phyloP scores from a whole-genome alignment of 2,797 vertebrate genomes.

The Lepilemur ruficaudatus region DNA sequence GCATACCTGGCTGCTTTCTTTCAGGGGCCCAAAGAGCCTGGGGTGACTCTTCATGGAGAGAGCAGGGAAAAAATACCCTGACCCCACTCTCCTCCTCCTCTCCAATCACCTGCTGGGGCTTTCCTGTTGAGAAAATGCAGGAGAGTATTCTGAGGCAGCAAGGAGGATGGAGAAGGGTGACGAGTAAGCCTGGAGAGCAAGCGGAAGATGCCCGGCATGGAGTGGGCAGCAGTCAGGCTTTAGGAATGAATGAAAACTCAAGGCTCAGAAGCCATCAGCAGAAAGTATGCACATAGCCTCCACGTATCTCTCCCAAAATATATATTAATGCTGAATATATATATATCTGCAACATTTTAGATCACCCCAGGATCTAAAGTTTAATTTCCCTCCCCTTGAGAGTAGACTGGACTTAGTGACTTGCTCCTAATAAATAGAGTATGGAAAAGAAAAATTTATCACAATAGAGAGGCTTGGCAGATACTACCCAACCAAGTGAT shows the following conservation, averaged over 20 bases:
- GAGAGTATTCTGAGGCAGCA: not conserved
- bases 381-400: not conserved
- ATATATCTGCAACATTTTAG: not conserved
- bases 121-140: not conserved
- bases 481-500: not conserved
- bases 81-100: not conserved
- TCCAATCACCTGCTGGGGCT: not conserved
- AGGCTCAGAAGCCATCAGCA: not conserved
- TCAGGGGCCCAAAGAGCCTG: not conserved
- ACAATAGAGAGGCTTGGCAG: not conserved
- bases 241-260: not conserved
- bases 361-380: not conserved
- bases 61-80: not conserved
- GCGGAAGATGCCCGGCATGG: not conserved
- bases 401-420: not conserved
- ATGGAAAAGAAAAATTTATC: not conserved
- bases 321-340: not conserved
- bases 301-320: not conserved
- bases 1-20: not conserved
- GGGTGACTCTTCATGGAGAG: not conserved
- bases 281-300: not conserved
- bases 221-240: not conserved
- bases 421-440: not conserved
- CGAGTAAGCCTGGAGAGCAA: not conserved
- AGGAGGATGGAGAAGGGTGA: not conserved